Percentiles rank a stretch among this genome's conserved stretches.
Evolutionary conservation across 1,140 invertebrate genomes (phyloP).

Genomic region (Brachionus sp.): DNA sequence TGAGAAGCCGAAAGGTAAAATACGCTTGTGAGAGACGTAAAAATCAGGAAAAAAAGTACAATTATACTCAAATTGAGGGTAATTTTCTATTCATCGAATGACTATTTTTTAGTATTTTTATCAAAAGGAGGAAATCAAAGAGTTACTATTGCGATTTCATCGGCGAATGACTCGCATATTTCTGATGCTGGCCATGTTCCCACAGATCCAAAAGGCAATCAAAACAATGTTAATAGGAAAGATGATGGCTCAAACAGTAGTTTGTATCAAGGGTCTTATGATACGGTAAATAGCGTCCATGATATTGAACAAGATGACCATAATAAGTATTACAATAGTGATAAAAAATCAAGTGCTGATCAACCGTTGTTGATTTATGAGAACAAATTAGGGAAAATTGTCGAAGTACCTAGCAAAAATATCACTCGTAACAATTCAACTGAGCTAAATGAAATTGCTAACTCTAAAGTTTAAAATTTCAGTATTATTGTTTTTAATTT

Average conservation of each 20-base stretch:
- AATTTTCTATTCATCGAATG: too few species aligned
- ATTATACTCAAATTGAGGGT: not conserved
- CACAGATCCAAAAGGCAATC: not conserved
- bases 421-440: constrained; percentile 32
- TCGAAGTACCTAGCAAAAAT: constrained; percentile 45
- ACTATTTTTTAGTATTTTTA: too few species aligned
- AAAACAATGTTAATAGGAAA: not conserved
- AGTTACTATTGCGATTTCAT: not conserved
- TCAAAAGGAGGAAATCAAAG: not conserved
- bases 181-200: not conserved
- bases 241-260: not conserved
- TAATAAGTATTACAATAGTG: constrained; percentile 2
- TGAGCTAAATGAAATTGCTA: constrained; percentile 5
- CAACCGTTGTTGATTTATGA: not conserved
- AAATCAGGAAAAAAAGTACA: not conserved
- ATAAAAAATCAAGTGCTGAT: not conserved
- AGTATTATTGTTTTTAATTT: not conserved
- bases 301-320: constrained; percentile 40
- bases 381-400: constrained; percentile 8
- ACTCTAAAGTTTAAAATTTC: constrained; percentile 14
- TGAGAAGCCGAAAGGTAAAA: constrained; percentile 28
- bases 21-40: constrained; percentile 29
- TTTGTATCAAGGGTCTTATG: constrained; percentile 15
- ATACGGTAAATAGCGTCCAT: constrained; percentile 34
- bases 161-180: not conserved